Evolutionary conservation across 2,113 vertebrate genomes (phyloP).

Genomic region (Tachycineta bicolor): DNA sequence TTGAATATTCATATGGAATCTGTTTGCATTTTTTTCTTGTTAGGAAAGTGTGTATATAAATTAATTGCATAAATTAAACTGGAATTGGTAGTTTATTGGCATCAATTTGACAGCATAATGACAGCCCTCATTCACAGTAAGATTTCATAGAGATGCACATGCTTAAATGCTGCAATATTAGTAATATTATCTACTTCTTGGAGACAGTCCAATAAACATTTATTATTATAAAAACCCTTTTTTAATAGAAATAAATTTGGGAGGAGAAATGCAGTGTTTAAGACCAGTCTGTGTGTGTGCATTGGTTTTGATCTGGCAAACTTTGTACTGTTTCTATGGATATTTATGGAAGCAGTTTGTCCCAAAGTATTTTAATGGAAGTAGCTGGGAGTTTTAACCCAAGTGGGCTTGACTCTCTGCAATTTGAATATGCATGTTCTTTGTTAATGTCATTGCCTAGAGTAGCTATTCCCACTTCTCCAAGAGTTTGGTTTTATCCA

Average conservation of each 20-base stretch:
- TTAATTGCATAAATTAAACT: not conserved
- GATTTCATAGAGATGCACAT: not conserved
- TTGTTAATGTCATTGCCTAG: not conserved
- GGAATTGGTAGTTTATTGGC: not conserved
- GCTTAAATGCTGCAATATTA: not conserved
- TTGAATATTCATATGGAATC: constrained; percentile 3
- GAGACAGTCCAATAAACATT: not conserved
- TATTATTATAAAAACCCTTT: not conserved
- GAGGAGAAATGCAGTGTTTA: not conserved
- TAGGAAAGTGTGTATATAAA: not conserved
- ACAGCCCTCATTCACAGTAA: not conserved
- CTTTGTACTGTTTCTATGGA: not conserved
- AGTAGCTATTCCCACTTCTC: not conserved
- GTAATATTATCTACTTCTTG: not conserved
- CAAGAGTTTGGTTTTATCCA: not conserved
- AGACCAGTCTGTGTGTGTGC: not conserved
- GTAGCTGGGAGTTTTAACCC: not conserved
- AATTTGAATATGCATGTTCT: not conserved
- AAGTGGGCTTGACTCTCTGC: not conserved
- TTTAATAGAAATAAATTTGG: not conserved
- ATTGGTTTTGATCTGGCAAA: not conserved
- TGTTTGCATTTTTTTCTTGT: not conserved
- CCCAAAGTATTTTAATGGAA: not conserved
- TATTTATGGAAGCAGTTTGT: not conserved
- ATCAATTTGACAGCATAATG: not conserved